Evolutionary conservation across 2,113 vertebrate genomes (phyloP).

Genomic region (Isurus oxyrinchus): DNA sequence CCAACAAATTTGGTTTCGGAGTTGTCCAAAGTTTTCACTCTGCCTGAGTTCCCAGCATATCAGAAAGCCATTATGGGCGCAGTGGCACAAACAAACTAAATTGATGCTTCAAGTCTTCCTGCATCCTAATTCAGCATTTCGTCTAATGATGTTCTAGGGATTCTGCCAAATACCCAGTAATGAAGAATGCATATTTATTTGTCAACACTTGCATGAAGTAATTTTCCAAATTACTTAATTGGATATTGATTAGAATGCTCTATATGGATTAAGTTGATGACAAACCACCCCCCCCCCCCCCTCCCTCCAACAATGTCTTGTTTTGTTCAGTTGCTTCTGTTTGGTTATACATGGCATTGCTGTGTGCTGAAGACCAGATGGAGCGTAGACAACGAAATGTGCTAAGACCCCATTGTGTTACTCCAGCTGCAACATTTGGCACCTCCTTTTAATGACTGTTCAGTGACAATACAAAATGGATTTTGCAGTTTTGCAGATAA

Average conservation of each 20-base stretch:
- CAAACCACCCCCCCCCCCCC: background rate
- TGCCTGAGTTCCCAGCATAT: background rate
- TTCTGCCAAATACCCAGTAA: background rate
- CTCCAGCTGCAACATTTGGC: background rate
- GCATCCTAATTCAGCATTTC: background rate
- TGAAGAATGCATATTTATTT: background rate
- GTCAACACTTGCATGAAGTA: slow-evolving; percentile 23
- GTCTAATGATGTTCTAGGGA: background rate
- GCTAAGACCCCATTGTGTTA: background rate
- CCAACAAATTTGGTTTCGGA: background rate
- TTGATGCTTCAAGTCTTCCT: background rate
- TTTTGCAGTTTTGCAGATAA: background rate
- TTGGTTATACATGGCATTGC: background rate
- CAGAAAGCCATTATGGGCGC: background rate
- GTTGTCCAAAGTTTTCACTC: background rate
- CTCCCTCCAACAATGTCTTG: background rate
- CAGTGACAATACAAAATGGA: background rate
- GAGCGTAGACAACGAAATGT: background rate
- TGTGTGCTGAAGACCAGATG: background rate
- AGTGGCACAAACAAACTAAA: background rate
- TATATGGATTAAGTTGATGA: background rate
- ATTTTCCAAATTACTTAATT: slow-evolving; percentile 18
- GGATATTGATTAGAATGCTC: background rate
- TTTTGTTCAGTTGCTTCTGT: background rate
- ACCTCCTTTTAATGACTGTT: background rate